Base-by-base conservation (phyloP, 2,888 invertebrate genomes). In the Brenthis hecate region DNA sequence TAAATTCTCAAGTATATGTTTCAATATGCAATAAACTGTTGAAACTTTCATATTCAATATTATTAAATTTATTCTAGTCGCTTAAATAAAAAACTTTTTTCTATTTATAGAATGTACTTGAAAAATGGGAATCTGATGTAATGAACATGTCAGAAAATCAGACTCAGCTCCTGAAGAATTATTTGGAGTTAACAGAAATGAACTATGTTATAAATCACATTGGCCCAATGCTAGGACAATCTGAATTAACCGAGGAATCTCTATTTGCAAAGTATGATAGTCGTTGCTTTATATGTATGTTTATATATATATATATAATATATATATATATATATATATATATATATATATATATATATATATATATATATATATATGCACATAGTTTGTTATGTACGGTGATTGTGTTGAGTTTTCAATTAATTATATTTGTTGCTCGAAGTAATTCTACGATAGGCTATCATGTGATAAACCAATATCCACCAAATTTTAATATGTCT, bases 71-170 rank as follows among this genome's bases (percentile, higher is more conserved):
- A 36, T 36, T 36, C 6, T 36, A 8, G 36, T 8, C 1, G 36
- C 8, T 28, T 28, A 28, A 28, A 28, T 43, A 43, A 43, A 43
- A 19, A 19, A 19, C 19, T 11, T 1, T 2, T 43, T 50, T 65
- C 14, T 58, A 36, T 58, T 70, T 62, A 13, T 60, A 91, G 91
- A 84, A 78, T 51, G 73, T 75, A 23, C 66, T 91, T 1, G 87
- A 89, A 62, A 88, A 87, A 77, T 89, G 87, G 88, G 84, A 86
- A 67, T 66, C 70, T 1, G 88, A 89, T 28, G 78, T 92, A 13
- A 23, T 69, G 1, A 84, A 86, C 50, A 87, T 89, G 81, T 76
- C 84, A 0, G 72, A 77, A 0, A 85, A 88, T 69, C 81, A 86
- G 71, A 75, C 76, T 0, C 75, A 73, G 4, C 73, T 92, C 2